Evolutionary conservation across 2,888 invertebrate species (phyloP), one percentile per base, ranked within the genome.

Genomic region (Folsomia candida): DNA sequence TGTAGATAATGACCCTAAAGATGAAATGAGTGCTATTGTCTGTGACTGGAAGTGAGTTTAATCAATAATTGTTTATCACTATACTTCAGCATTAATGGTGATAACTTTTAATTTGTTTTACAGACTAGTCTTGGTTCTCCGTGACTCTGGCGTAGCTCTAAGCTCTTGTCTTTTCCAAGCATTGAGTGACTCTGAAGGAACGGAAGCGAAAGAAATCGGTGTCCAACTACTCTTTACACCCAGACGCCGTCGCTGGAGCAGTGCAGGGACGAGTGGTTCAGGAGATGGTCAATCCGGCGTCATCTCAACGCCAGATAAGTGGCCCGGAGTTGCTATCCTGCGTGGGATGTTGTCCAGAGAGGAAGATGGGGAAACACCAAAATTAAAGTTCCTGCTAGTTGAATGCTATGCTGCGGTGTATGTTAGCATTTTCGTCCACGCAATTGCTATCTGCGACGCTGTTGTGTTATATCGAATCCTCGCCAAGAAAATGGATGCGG

Each of bases 91-190:
- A 57, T 11, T 9, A 14, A 24, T n/a, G 11, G 20, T 57, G 25
- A 18, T 60, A 26, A 37, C 4, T 37, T 37, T 14, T 4, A 37
- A 37, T 37, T 37, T 37, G 14, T 37, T 22, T 26, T 61, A 2
- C 27, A 73, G 73, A 51, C 69, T 80, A 4, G 78, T 80, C 6
- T 71, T 94, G 81, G 92, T 95, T n/a, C 85, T 98, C 78, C 86
- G 97, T 67, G 97, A 97, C 82, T 85, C 99, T 65, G 92, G 96
- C 0, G 93, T 98, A 11, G 97, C 98, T 0, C 86, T 99, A 18
- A 97, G 98, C n/a, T 94, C 98, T 25, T 98, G 98, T 84, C 93
- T 99, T 81, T 99, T 99, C 85, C 98, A 99, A 85, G 97, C 97
- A 58, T 87, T 99, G 22, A 98, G 97, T 82, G 94, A 94, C 83